Percentiles rank a stretch among this genome's conserved stretches.
Conservation (phyloP, 2,113 vertebrate species). For the Trochalopteron elliotii region DNA sequence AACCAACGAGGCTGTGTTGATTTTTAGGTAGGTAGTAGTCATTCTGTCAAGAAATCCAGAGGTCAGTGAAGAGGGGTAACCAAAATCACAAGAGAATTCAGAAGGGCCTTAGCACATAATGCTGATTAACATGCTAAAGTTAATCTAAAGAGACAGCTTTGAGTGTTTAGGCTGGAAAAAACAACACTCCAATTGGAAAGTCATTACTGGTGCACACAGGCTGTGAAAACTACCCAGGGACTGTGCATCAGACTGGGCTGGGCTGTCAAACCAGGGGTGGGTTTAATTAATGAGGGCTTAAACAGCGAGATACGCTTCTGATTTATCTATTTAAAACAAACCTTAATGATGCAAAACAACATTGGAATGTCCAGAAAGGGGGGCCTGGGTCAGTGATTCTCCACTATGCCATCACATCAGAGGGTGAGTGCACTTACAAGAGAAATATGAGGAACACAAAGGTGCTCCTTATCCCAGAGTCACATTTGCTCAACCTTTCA, state of each 20-base stretch:
- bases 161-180: slow-evolving; percentile 30
- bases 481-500: neutral
- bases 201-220: slow-evolving; percentile 36
- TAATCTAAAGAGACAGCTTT: slow-evolving; percentile 50
- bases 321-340: slow-evolving; percentile 13
- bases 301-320: slow-evolving; percentile 5
- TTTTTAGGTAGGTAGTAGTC: slow-evolving; percentile 43
- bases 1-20: neutral
- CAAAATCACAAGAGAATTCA: slow-evolving; percentile 67
- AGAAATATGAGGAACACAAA: neutral
- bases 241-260: neutral
- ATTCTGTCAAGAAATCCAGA: slow-evolving; percentile 47
- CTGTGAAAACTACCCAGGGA: slow-evolving; percentile 25
- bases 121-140: neutral
- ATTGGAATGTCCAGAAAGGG: neutral
- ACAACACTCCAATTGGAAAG: slow-evolving; percentile 16
- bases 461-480: neutral
- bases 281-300: slow-evolving; percentile 40
- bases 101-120: neutral
- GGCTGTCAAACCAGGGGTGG: slow-evolving; percentile 13
- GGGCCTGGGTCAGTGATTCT: neutral
- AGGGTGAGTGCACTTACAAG: neutral
- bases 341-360: neutral
- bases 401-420: neutral
- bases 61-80: slow-evolving; percentile 60